Evolutionary conservation across 2,113 vertebrate genomes (phyloP).

Genomic region (Macroglossus sobrinus): DNA sequence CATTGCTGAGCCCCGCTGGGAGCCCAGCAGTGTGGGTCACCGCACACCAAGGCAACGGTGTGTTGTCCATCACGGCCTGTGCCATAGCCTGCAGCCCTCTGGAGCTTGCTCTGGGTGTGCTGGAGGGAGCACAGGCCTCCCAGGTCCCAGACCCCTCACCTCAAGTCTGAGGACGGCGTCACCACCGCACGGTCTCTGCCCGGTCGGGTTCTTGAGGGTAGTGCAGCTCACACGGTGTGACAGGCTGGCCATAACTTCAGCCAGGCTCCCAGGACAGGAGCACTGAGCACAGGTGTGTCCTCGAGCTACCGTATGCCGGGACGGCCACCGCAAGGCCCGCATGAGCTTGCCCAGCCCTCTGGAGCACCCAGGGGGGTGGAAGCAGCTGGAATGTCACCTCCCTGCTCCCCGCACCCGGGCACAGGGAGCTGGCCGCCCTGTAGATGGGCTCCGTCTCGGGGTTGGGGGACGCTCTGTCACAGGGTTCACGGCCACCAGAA

Average conservation of each 20-base stretch:
- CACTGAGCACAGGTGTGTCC: too few species aligned
- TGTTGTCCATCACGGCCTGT: fast-evolving
- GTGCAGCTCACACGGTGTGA: not conserved
- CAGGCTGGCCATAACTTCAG: not conserved
- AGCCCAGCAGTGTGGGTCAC: fast-evolving
- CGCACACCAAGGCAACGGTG: fast-evolving
- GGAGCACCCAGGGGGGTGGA: not conserved
- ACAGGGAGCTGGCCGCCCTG: not conserved
- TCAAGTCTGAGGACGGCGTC: not conserved
- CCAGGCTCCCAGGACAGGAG: fast-evolving
- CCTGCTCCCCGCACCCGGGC: too few species aligned
- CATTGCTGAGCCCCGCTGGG: not conserved
- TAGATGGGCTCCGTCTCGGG: not conserved
- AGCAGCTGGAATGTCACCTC: fast-evolving
- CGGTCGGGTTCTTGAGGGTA: not conserved
- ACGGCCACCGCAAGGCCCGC: not conserved
- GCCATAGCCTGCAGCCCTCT: too few species aligned
- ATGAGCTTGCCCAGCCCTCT: not conserved
- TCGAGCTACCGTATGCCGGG: fast-evolving
- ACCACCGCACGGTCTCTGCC: too few species aligned
- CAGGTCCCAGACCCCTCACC: too few species aligned
- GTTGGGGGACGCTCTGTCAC: not conserved
- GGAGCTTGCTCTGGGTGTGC: not conserved
- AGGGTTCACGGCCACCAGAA: not conserved
- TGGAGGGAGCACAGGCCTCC: not conserved